Conservation (phyloP, 2,113 vertebrate species). For the Cisticola juncidis region DNA sequence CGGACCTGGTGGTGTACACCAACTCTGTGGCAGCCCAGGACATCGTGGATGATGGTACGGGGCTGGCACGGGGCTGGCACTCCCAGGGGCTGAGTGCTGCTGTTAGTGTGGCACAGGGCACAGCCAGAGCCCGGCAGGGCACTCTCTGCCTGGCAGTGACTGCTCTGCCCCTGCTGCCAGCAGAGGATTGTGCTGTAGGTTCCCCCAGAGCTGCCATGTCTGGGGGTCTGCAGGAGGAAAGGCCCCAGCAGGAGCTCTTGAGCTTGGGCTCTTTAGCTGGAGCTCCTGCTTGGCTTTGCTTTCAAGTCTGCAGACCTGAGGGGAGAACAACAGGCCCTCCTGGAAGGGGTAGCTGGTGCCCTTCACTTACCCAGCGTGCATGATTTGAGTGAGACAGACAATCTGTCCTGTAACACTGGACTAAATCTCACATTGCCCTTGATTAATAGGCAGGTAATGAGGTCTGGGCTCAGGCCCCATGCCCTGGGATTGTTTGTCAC, state of each 20-base stretch:
- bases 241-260: neutral
- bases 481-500: neutral
- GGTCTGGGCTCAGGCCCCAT: neutral
- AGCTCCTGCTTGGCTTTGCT: neutral
- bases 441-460: neutral
- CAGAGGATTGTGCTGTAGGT: neutral
- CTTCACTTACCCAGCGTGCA: fast-evolving
- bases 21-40: slow-evolving; percentile 94
- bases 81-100: neutral
- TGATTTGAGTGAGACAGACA: neutral
- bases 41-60: slow-evolving; percentile 89
- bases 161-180: neutral
- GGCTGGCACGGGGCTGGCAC: neutral
- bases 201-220: neutral
- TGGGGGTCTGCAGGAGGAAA: neutral
- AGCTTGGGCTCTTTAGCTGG: neutral
- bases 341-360: neutral
- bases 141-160: neutral
- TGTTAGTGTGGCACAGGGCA: neutral
- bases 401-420: fast-evolving
- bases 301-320: neutral
- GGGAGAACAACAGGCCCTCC: neutral
- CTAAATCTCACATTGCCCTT: neutral
- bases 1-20: slow-evolving; percentile 92
- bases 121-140: neutral